Evolutionary conservation across 2,797 vertebrate species (phyloP).

Genomic region (Anguilla marmorata): DNA sequence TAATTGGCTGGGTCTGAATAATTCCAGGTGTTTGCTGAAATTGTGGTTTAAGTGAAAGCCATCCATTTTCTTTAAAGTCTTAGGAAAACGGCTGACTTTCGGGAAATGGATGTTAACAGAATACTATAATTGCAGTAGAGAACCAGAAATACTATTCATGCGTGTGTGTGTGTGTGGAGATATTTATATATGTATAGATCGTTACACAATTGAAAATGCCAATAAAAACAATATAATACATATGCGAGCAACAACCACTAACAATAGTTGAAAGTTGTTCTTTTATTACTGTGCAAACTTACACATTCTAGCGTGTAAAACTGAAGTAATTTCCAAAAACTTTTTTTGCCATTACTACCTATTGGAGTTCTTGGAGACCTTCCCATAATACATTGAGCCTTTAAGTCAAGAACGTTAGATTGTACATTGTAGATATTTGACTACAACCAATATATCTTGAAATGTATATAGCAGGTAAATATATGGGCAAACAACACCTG

Average conservation of each 20-base stretch:
- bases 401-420: neutral
- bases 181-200: slow-evolving; percentile 11
- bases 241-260: neutral
- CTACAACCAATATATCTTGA: neutral
- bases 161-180: neutral
- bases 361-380: neutral
- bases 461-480: neutral
- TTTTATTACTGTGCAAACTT: neutral
- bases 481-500: neutral
- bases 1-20: slow-evolving; percentile 22
- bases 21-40: slow-evolving; percentile 26
- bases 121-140: neutral
- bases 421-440: neutral
- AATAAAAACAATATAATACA: neutral
- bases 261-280: neutral
- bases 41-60: slow-evolving; percentile 26
- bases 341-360: neutral
- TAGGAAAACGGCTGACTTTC: slow-evolving; percentile 5
- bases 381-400: neutral
- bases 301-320: neutral
- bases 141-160: neutral
- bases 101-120: neutral
- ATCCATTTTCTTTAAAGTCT: slow-evolving; percentile 21
- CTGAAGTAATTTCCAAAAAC: neutral
- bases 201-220: neutral